Evolutionary conservation across 2,797 vertebrate species (phyloP).

Genomic region (Novumbra hubbsi): DNA sequence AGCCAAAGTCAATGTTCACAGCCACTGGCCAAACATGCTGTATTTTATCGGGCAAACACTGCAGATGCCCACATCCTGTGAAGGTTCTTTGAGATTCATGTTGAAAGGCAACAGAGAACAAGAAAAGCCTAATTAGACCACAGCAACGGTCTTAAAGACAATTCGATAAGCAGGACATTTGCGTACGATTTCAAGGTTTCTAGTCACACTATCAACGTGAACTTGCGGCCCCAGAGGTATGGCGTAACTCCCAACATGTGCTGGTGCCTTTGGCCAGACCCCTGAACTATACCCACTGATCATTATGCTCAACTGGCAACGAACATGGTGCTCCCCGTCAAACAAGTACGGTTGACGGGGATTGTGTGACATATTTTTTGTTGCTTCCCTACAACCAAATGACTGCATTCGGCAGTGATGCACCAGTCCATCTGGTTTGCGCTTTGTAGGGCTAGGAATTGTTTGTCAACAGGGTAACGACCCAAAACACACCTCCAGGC

Average conservation of each 20-base stretch:
- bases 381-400: too few relatives aligned
- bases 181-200: too few relatives aligned
- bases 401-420: not conserved
- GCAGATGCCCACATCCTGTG: conserved; percentile 29
- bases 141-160: not conserved
- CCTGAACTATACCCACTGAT: too few relatives aligned
- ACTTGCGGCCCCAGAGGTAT: too few relatives aligned
- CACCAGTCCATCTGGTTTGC: not conserved
- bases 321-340: too few relatives aligned
- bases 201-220: too few relatives aligned
- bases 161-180: too few relatives aligned
- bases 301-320: too few relatives aligned
- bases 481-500: not conserved
- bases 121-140: not conserved
- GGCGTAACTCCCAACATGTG: too few relatives aligned
- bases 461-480: not conserved
- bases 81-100: not conserved
- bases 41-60: conserved; percentile 5
- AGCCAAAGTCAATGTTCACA: conserved; percentile 46
- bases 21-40: conserved; percentile 42
- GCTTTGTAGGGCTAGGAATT: not conserved
- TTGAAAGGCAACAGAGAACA: not conserved
- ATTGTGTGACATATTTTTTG: too few relatives aligned
- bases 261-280: too few relatives aligned
- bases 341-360: too few relatives aligned